Evolutionary conservation across 1,140 invertebrate genomes (phyloP).

Genomic region (Cylas formicarius): DNA sequence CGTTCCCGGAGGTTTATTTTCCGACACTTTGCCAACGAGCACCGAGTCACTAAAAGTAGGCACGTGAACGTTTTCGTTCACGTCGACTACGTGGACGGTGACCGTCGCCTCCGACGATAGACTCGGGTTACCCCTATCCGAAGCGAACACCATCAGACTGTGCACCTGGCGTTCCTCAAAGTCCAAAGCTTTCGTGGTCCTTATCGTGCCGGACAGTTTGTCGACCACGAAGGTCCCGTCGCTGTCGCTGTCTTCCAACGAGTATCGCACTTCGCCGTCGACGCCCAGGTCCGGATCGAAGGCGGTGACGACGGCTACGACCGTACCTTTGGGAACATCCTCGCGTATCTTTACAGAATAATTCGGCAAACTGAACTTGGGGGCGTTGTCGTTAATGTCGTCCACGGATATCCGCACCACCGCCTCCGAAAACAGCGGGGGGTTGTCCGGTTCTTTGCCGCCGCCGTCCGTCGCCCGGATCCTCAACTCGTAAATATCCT

Average conservation of each 20-base stretch:
- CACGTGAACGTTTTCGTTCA: conserved; percentile 82
- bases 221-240: conserved; percentile 68
- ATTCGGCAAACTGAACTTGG: conserved; percentile 64
- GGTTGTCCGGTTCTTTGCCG: conserved; percentile 41
- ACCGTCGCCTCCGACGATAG: conserved; percentile 67
- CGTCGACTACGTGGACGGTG: conserved; percentile 84
- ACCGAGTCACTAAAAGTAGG: conserved; percentile 82
- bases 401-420: conserved; percentile 71
- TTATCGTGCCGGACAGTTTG: conserved; percentile 71
- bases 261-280: conserved; percentile 70
- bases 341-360: conserved; percentile 82
- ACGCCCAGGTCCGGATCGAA: conserved; percentile 78
- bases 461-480: conserved; percentile 74
- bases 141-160: conserved; percentile 74
- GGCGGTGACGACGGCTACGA: conserved; percentile 77
- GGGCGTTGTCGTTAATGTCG: conserved; percentile 89
- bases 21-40: conserved; percentile 59
- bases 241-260: conserved; percentile 60
- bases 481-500: conserved; percentile 74
- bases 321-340: conserved; percentile 77
- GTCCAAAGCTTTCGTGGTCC: conserved; percentile 68
- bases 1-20: conserved; percentile 68
- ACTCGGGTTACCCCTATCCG: conserved; percentile 68
- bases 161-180: conserved; percentile 82
- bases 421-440: conserved; percentile 64